Base-by-base conservation (phyloP, 2,888 invertebrate species). In the Beris morrisii region DNA sequence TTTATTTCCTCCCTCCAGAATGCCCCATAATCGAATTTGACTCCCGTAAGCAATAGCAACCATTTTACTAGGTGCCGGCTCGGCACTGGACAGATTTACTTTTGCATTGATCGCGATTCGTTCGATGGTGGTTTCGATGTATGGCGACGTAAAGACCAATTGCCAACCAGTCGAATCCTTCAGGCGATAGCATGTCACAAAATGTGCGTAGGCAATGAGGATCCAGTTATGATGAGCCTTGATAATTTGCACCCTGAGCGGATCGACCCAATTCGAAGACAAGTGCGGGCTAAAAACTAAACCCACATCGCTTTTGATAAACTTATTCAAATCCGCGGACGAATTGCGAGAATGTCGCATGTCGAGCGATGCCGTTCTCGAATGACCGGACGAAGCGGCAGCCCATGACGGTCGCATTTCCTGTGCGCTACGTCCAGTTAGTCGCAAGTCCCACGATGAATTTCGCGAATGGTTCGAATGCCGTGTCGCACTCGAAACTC, bases 171-270 rank as follows among this genome's bases (percentile, higher is more conserved):
- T 93, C 0, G 95, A 94, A 80, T 98, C 97, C 81, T 96, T 97
- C 76, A 97, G 86, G 76, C 97, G 73, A 70, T 95, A 98, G 76
- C 97, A 95, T 67, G 93, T 92, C 28, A 97, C 93, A 82, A 95
- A 96, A 82, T 97, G 95, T 66, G 95, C 91, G 80, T 97, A 97
- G 0, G 96, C 97, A 28, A 96, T 95, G 28, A 93, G 95, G 70
- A 99, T 93, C 93, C 97, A 97, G 79, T 97, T 97, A 79, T 97
- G 96, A 82, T 98, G 97, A 4, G 97, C 97, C 78, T 94, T 93
- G 72, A 97, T 93, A 59, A 95, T 92, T 82, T 94, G 92, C 46
- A 96, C 95, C 74, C 94, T 85, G 75, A 93, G 80, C 52, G 92
- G 93, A 78, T 95, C 94, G 5, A 90, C 86, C 91, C 93, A 93